These are phyloP conservation scores for Resseliella maxima DNA, from an alignment of 2,888 invertebrate genomes.

Conservation along the genomic window DNA sequence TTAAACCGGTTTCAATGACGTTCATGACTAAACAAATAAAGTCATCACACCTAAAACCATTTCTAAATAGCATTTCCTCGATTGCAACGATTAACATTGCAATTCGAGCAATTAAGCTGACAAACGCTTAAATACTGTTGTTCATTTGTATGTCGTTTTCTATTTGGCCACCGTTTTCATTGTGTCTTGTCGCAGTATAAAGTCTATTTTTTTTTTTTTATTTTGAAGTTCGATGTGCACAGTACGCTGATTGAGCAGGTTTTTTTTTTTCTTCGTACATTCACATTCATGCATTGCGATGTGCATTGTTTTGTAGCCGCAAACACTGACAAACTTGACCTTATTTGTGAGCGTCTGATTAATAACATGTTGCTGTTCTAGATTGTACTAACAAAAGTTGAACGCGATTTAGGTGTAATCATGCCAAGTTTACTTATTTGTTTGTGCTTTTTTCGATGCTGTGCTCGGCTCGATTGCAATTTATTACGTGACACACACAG, in stretches of 20 bases:
- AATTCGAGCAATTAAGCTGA: slow-evolving; percentile 27
- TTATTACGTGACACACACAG: background rate
- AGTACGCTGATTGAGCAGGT: too few species aligned
- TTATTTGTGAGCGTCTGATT: slow-evolving; percentile 8
- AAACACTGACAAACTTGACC: slow-evolving; percentile 36
- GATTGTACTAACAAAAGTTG: background rate
- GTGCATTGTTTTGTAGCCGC: background rate
- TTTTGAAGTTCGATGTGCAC: background rate
- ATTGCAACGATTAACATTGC: background rate
- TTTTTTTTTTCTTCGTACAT: too few species aligned
- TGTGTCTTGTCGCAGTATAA: too few species aligned
- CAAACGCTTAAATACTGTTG: background rate
- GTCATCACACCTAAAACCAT: background rate
- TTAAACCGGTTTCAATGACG: too few species aligned
- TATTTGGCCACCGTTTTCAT: too few species aligned
- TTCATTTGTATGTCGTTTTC: background rate
- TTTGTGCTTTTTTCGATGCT: background rate
- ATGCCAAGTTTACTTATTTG: background rate
- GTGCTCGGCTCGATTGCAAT: background rate
- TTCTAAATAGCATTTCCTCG: background rate
- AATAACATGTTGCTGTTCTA: slow-evolving; percentile 46
- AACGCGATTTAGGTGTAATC: background rate
- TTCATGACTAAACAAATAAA: background rate
- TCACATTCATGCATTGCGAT: background rate
- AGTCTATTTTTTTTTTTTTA: too few species aligned